Percentiles rank a stretch among this genome's conserved stretches.
These are phyloP conservation scores for Leistus spinibarbis DNA, from an alignment of 2,888 invertebrate genomes.

Conservation along the genomic window DNA sequence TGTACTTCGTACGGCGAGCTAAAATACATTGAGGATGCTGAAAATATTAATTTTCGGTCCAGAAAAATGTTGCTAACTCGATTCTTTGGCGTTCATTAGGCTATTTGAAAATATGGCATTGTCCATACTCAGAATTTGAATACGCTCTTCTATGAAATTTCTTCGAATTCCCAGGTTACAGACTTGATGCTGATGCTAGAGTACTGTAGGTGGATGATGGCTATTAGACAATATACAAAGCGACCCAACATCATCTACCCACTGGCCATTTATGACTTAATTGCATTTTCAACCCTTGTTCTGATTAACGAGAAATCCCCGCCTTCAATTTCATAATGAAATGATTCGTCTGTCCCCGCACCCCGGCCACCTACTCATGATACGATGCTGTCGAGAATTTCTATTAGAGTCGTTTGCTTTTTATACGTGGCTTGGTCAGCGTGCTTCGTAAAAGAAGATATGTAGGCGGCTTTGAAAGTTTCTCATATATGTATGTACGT, in stretches of 20 bases:
- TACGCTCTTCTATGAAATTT: neutral
- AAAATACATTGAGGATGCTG: too few relatives aligned
- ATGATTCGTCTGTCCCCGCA: neutral
- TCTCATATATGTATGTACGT: too few relatives aligned
- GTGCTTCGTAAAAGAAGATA: too few relatives aligned
- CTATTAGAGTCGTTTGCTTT: neutral
- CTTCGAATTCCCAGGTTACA: neutral
- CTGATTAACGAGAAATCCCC: neutral
- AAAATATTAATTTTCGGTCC: too few relatives aligned
- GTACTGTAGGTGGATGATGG: neutral
- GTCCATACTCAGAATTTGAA: neutral
- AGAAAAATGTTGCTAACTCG: too few relatives aligned
- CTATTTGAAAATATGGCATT: too few relatives aligned
- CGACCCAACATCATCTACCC: neutral
- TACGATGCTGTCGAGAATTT: neutral
- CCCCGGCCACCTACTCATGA: neutral
- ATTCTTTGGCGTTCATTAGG: too few relatives aligned
- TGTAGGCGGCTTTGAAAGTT: neutral
- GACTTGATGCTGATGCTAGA: neutral
- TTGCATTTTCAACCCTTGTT: constrained; percentile 6
- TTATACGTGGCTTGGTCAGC: too few relatives aligned
- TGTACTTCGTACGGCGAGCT: too few relatives aligned
- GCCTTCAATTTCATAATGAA: constrained; percentile 2
- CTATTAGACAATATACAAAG: too few relatives aligned
- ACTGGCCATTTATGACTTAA: neutral